Conservation (phyloP, 2,113 vertebrate genomes). For the Pelecanus crispus region DNA sequence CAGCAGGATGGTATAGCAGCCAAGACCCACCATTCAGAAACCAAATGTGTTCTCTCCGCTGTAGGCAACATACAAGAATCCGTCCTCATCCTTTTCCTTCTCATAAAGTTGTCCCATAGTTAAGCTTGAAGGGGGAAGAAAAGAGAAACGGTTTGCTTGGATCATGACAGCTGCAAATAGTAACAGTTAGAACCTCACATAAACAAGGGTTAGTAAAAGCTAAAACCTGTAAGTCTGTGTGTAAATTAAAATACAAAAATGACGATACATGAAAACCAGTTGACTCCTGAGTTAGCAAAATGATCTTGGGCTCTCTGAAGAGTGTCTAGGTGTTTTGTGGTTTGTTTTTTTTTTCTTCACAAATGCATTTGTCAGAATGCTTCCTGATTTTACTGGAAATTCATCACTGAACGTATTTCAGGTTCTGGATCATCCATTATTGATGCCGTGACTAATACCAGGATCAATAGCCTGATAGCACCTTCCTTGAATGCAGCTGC, state of each 20-base stretch:
- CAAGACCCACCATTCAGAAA: constrained; percentile 70
- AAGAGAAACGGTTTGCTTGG: neutral
- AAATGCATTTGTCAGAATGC: neutral
- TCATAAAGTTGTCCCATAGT: constrained; percentile 98
- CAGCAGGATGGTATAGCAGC: constrained; percentile 54
- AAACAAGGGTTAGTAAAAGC: neutral
- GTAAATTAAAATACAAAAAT: neutral
- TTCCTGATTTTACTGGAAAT: neutral
- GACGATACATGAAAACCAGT: neutral
- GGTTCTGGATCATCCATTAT: neutral
- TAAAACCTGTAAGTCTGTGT: neutral
- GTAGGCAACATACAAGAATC: constrained; percentile 97
- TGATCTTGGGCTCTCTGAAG: neutral
- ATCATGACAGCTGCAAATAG: neutral
- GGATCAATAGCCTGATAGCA: neutral
- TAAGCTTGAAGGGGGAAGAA: constrained; percentile 75
- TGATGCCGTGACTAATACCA: neutral
- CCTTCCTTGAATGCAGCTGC: neutral
- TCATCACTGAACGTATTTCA: neutral
- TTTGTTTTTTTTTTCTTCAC: neutral
- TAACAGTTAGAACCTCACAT: neutral
- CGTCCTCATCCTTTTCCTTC: constrained; percentile 97
- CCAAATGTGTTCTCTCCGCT: constrained; percentile 98
- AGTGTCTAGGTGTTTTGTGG: too few species aligned
- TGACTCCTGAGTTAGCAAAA: neutral